These are phyloP conservation scores for Heterotilapia buettikoferi DNA, from an alignment of 2,113 vertebrate species.

Conservation along the genomic window DNA sequence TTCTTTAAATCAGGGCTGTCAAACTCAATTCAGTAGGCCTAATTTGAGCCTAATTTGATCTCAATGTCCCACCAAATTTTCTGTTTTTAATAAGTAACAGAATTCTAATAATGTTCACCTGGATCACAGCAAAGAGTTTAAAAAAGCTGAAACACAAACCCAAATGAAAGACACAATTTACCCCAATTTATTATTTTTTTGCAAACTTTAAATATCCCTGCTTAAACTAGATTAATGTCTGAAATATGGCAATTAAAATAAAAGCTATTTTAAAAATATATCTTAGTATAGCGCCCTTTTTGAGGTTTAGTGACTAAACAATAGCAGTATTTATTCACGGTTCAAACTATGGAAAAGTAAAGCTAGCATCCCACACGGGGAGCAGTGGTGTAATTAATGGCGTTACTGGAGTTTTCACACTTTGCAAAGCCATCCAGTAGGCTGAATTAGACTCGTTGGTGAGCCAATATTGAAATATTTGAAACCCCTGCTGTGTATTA, in stretches of 20 bases:
- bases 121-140: neutral
- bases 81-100: neutral
- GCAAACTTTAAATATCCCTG: neutral
- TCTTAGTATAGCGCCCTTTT: neutral
- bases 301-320: neutral
- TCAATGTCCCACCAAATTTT: rapidly evolving
- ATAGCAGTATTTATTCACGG: neutral
- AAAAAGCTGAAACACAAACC: neutral
- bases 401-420: neutral
- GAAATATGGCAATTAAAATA: neutral
- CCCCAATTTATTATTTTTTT: rapidly evolving
- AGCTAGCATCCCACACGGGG: neutral
- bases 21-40: neutral
- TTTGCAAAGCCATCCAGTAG: neutral
- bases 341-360: neutral
- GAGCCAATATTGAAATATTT: neutral
- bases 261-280: neutral
- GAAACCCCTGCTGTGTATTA: neutral
- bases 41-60: neutral
- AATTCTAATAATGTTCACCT: neutral
- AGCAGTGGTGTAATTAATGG: neutral
- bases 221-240: neutral
- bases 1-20: neutral
- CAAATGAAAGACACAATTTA: neutral
- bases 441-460: neutral